These are phyloP conservation scores for Acyrthosiphon pisum DNA, from an alignment of 1,140 invertebrate genomes.

Conservation along the genomic window DNA sequence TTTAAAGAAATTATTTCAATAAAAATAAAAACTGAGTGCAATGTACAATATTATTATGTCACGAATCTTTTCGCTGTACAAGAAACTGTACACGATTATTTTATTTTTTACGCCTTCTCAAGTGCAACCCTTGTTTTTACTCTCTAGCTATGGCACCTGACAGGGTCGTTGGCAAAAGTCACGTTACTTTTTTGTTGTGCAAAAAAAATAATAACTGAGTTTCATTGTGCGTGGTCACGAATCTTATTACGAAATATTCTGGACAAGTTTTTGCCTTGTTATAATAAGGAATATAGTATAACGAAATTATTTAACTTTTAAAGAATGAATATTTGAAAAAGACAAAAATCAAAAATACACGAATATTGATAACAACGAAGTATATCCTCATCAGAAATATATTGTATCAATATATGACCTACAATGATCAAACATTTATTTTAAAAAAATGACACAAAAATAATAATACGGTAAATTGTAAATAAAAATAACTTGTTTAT, in stretches of 20 bases:
- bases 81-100: conserved; percentile 27
- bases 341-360: neutral
- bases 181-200: conserved; percentile 18
- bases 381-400: neutral
- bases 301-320: neutral
- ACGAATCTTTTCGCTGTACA: conserved; percentile 17
- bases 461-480: neutral
- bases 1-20: neutral
- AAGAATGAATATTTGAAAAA: neutral
- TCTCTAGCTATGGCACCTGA: conserved; percentile 2
- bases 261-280: neutral
- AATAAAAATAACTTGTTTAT: neutral
- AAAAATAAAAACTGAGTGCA: conserved; percentile 4
- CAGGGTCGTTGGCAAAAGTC: conserved; percentile 23
- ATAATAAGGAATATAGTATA: neutral
- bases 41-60: conserved; percentile 16
- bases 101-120: conserved; percentile 40
- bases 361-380: neutral
- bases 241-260: neutral
- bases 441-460: neutral
- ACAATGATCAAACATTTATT: neutral
- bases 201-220: neutral
- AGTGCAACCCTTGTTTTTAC: conserved; percentile 42
- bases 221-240: conserved; percentile 45
- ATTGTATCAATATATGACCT: too few relatives aligned